A percentile compares a stretch with the other conserved stretches of the same genome.
Conservation (phyloP, 2,888 invertebrate species). For the Calameuta filiformis region DNA sequence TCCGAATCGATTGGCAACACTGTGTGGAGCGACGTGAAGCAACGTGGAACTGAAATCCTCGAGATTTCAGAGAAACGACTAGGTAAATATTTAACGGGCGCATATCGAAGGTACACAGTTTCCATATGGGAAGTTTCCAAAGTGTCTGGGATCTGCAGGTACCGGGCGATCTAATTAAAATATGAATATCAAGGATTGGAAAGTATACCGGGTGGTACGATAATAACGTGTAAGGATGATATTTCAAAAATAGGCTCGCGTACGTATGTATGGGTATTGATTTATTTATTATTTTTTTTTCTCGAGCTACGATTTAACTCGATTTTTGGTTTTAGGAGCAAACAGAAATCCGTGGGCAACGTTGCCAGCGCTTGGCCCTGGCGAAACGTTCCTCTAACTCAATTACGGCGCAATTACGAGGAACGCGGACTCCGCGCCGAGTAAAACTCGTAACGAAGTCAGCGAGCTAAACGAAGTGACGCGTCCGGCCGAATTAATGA, state of each 20-base stretch:
- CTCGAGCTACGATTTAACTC: not conserved
- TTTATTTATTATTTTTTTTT: not conserved
- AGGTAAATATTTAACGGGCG: not conserved
- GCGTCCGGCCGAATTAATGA: not conserved
- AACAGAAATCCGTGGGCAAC: not conserved
- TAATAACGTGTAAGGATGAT: no score
- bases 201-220: no score
- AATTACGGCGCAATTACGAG: not conserved
- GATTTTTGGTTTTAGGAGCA: not conserved
- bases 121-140: not conserved
- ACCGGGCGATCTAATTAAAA: not conserved
- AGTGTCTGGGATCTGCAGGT: not conserved
- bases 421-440: not conserved
- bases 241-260: no score
- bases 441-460: constrained; percentile 5
- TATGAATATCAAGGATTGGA: not conserved
- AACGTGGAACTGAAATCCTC: not conserved
- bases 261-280: not conserved
- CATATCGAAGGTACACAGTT: not conserved
- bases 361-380: not conserved
- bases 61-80: not conserved
- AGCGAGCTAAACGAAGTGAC: not conserved
- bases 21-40: not conserved
- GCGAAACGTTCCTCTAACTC: not conserved
- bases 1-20: not conserved